These are phyloP conservation scores for Agrilus mali DNA, from an alignment of 2,888 invertebrate genomes.

Conservation along the genomic window DNA sequence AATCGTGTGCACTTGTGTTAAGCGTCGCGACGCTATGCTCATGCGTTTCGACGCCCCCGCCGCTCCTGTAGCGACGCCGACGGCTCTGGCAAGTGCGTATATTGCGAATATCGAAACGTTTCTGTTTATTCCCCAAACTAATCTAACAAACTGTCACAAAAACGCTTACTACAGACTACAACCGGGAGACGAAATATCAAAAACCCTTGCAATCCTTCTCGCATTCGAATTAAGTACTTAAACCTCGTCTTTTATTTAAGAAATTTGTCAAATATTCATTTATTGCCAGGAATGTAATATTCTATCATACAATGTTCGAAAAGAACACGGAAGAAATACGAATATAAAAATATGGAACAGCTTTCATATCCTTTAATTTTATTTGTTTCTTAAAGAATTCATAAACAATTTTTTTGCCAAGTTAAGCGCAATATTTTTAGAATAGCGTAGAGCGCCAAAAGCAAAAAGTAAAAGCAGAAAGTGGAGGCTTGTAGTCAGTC, in stretches of 20 bases:
- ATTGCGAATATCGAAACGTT: conserved; percentile 34
- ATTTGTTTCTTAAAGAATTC: no score
- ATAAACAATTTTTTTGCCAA: no score
- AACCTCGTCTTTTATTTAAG: background rate
- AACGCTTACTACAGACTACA: conserved; percentile 8
- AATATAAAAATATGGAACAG: no score
- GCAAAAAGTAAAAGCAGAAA: no score
- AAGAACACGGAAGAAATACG: no score
- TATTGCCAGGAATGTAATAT: no score
- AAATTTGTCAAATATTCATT: no score
- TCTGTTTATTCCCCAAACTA: conserved; percentile 36
- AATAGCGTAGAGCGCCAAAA: no score
- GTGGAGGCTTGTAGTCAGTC: no score
- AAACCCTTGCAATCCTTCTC: background rate
- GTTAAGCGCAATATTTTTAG: no score
- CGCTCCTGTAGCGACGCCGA: conserved; percentile 27
- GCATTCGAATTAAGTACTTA: background rate
- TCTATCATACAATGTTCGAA: no score
- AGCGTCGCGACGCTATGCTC: conserved; percentile 36
- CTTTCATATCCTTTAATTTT: no score
- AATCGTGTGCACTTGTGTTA: conserved; percentile 36
- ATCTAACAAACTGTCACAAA: conserved; percentile 30
- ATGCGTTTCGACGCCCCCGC: conserved; percentile 30
- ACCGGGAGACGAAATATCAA: background rate
- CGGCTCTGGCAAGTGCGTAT: conserved; percentile 15